Evolutionary conservation across 2,113 vertebrate genomes (phyloP).

Genomic region (Noctilio leporinus): DNA sequence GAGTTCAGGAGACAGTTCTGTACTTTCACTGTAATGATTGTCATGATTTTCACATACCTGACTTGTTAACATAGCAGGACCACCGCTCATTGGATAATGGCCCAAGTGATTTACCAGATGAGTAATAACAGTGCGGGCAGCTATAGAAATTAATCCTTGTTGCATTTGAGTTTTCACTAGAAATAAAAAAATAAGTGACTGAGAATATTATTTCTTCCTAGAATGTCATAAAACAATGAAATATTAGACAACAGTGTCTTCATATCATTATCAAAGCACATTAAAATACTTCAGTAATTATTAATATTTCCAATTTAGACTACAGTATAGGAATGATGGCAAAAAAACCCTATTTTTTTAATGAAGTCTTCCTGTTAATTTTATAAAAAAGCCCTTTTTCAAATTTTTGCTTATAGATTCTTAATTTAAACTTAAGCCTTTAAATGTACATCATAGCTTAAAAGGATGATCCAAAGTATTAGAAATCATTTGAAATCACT

Average conservation of each 20-base stretch:
- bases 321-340: background rate
- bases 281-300: constrained; percentile 30
- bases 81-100: constrained; percentile 97
- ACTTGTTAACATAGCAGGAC: constrained; percentile 95
- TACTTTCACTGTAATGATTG: constrained; percentile 93
- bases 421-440: constrained; percentile 37
- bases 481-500: constrained; percentile 43
- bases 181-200: constrained; percentile 63
- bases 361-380: constrained; percentile 17
- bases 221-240: constrained; percentile 14
- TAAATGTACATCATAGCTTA: background rate
- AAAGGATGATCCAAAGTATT: constrained; percentile 30
- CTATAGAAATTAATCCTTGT: constrained; percentile 95
- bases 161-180: constrained; percentile 95
- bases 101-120: constrained; percentile 97
- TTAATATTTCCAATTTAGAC: background rate
- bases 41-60: constrained; percentile 98
- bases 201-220: constrained; percentile 28
- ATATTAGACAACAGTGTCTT: background rate
- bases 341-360: background rate
- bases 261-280: constrained; percentile 8
- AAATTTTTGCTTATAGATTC: constrained; percentile 32
- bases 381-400: background rate
- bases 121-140: constrained; percentile 96
- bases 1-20: constrained; percentile 94